Evolutionary conservation across 2,888 invertebrate species (phyloP), one percentile per base, ranked within the genome.

Genomic region (Crioceris asparagi): DNA sequence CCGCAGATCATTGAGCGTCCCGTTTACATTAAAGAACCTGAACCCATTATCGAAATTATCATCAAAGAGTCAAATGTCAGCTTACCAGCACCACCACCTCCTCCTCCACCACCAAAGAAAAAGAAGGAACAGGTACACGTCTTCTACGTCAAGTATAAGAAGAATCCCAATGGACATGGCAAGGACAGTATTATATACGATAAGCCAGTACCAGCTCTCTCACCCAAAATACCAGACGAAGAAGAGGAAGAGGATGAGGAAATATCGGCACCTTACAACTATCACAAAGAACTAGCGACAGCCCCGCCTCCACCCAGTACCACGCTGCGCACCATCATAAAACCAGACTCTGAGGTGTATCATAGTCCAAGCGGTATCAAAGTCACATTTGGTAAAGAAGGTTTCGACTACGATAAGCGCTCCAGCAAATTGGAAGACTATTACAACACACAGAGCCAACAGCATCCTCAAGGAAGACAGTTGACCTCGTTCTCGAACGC

Each of bases 11-110:
- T 64, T 17, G 65, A 65, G 38, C 54, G 59, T 37, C 65, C 61
- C 2, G 56, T 64, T 35, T 66, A 64, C 52, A 71, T 79, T 46
- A 80, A 82, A 57, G 82, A 84, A 35, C 87, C 87, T 0, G 88
- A 88, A 56, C 88, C 88, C 4, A 90, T 90, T 14, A 90, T 90
- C 51, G 90, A 90, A 66, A 90, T 90, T 47, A 90, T 90, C 43
- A 88, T 90, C 35, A 87, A 86, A 55, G 88, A 90, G 61, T 86
- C 87, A 0, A 90, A 90, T 56, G 83, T 86, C 53, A 74, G 83
- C 0, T 58, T 86, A 2, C 80, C 86, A 2, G 73, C 81, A 2
- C 71, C 74, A 3, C 65, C 68, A 1, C 61, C 65, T 4, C 67
- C 71, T 6, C 70, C 70, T 2, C 68, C 70, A 11, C 62, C 72